A percentile compares a stretch with the other conserved stretches of the same genome.
These are phyloP conservation scores for Tringa solitaria DNA, from an alignment of 2,113 vertebrate species.

Conservation along the genomic window DNA sequence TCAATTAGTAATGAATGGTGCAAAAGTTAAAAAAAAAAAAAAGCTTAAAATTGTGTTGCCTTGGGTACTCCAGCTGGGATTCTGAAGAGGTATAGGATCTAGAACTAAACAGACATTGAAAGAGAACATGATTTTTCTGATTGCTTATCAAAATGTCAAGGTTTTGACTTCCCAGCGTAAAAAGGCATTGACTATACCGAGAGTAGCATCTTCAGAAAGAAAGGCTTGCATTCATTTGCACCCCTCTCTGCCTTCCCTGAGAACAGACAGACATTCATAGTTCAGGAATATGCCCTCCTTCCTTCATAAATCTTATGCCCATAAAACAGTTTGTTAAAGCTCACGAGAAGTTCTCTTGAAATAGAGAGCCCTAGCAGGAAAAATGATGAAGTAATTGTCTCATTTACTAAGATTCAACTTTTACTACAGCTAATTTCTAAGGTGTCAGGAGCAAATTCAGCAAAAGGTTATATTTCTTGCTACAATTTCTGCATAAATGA, in stretches of 20 bases:
- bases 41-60: neutral
- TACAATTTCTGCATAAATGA: constrained; percentile 24
- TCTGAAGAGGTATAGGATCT: neutral
- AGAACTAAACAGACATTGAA: neutral
- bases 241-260: neutral
- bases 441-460: constrained; percentile 46
- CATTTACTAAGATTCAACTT: neutral
- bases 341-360: neutral
- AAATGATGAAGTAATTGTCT: neutral
- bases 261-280: neutral
- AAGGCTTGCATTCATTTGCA: neutral
- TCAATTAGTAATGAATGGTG: neutral
- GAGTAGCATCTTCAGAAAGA: neutral
- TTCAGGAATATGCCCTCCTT: neutral
- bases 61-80: neutral
- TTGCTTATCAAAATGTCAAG: neutral
- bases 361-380: neutral
- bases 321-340: neutral
- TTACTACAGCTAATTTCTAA: constrained; percentile 44
- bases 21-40: neutral
- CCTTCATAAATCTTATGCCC: neutral
- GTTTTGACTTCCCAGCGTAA: neutral
- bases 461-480: constrained; percentile 49
- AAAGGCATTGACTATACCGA: neutral
- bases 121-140: neutral